These are phyloP conservation scores for Plebejus melissa DNA, from an alignment of 2,888 invertebrate genomes.

Conservation along the genomic window DNA sequence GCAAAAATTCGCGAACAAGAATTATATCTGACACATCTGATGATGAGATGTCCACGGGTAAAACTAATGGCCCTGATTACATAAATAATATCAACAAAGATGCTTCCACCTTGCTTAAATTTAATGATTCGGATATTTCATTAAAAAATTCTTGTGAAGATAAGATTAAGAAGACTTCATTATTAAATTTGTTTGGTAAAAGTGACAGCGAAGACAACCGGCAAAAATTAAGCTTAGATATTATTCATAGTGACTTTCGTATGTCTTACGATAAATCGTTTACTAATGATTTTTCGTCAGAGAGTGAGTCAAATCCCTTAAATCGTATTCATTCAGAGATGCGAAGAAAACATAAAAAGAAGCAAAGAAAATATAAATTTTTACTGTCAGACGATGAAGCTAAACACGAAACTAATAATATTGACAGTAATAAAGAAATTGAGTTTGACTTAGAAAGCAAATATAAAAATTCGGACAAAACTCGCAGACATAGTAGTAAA, in stretches of 20 bases:
- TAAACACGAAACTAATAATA: slow-evolving; percentile 60
- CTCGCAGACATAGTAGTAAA: slow-evolving; percentile 74
- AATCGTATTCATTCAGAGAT: slow-evolving; percentile 70
- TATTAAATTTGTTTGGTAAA: slow-evolving; percentile 67
- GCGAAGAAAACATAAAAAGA: slow-evolving; percentile 90
- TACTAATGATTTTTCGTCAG: slow-evolving; percentile 68
- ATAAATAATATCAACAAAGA: slow-evolving; percentile 77
- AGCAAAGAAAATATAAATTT: slow-evolving; percentile 87
- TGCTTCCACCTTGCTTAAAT: slow-evolving; percentile 61
- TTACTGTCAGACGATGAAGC: slow-evolving; percentile 79
- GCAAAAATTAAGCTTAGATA: slow-evolving; percentile 58
- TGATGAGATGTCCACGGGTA: slow-evolving; percentile 80
- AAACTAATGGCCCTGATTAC: slow-evolving; percentile 60
- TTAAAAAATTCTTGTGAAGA: slow-evolving; percentile 50
- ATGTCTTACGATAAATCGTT: slow-evolving; percentile 51
- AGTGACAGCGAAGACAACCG: slow-evolving; percentile 71
- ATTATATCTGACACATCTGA: slow-evolving; percentile 90
- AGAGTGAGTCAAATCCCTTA: slow-evolving; percentile 64
- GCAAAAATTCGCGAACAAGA: slow-evolving; percentile 84
- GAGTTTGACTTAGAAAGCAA: slow-evolving; percentile 50
- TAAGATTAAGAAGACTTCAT: slow-evolving; percentile 59
- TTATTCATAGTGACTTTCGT: slow-evolving; percentile 58
- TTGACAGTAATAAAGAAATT: slow-evolving; percentile 32
- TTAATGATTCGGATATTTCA: slow-evolving; percentile 45
- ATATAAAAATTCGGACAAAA: slow-evolving; percentile 71